Evolutionary conservation across 2,888 invertebrate species (phyloP).

Genomic region (Orthosia incerta): DNA sequence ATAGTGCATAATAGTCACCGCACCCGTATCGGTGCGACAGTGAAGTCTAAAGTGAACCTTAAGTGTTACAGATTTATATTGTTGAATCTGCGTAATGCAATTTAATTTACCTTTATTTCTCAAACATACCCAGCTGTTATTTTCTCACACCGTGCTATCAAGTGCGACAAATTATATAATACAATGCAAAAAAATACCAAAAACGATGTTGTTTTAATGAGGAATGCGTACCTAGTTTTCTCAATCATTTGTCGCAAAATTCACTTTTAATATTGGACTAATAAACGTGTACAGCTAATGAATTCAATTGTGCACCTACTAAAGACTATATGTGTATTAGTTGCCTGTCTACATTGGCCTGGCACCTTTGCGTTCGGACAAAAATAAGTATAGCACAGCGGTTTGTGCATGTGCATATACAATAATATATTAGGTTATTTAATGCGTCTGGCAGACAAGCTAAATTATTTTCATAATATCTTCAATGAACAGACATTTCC

Average conservation of each 20-base stretch:
- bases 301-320: not conserved
- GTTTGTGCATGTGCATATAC: slow-evolving; percentile 10
- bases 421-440: slow-evolving; percentile 11
- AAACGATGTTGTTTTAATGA: slow-evolving; percentile 12
- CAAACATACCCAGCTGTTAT: not conserved
- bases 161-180: slow-evolving; percentile 17
- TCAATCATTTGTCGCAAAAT: not conserved
- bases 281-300: not conserved
- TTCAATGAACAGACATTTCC: slow-evolving; percentile 1
- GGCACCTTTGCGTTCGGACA: slow-evolving; percentile 25
- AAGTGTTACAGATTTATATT: slow-evolving; percentile 13
- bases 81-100: slow-evolving; percentile 26
- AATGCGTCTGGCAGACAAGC: slow-evolving; percentile 6
- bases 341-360: slow-evolving; percentile 9
- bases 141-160: not conserved
- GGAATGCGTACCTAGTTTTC: slow-evolving; percentile 8
- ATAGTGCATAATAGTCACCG: no score
- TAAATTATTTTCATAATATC: slow-evolving; percentile 6
- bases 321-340: not conserved
- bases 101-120: slow-evolving; percentile 22
- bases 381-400: slow-evolving; percentile 35
- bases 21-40: no score
- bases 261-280: slow-evolving; percentile 11
- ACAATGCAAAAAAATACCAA: slow-evolving; percentile 4
- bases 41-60: not conserved